Evolutionary conservation across 2,797 vertebrate genomes (phyloP).

Genomic region (Diglossa cyanea): DNA sequence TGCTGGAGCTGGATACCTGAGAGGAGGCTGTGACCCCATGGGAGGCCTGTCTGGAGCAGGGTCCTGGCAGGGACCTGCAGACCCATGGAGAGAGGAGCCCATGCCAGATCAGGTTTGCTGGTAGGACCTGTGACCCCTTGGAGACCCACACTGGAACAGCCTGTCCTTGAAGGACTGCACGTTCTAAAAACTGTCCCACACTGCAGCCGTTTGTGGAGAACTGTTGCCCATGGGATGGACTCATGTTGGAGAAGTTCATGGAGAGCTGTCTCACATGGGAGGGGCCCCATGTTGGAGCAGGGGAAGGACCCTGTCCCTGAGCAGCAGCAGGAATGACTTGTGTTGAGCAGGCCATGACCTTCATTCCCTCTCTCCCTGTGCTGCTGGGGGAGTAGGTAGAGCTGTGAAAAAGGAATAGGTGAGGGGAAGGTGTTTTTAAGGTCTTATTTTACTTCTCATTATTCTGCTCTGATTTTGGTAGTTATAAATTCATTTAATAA

Average conservation of each 20-base stretch:
- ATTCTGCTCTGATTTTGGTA: not conserved
- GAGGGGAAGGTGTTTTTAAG: not conserved
- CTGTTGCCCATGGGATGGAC: not conserved
- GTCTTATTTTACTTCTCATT: not conserved
- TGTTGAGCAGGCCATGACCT: not conserved
- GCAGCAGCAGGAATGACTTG: not conserved
- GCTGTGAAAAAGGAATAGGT: not conserved
- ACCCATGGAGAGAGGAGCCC: not conserved
- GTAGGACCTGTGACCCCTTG: not conserved
- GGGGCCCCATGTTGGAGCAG: not conserved
- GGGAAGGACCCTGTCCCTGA: not conserved
- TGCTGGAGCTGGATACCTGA: not conserved
- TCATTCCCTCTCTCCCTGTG: not conserved
- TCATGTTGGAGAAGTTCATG: not conserved
- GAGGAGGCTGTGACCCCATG: rapidly evolving
- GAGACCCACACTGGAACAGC: not conserved
- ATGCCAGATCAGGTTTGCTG: rapidly evolving
- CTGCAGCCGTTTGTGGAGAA: not conserved
- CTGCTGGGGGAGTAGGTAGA: not conserved
- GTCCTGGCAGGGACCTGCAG: not conserved
- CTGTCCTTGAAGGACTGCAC: not conserved
- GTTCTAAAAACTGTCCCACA: not conserved
- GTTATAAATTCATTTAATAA: not conserved
- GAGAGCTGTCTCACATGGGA: rapidly evolving
- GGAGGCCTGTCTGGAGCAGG: not conserved